These are phyloP conservation scores for Sebastolobus altivelis DNA, from an alignment of 2,797 vertebrate genomes.

Conservation along the genomic window DNA sequence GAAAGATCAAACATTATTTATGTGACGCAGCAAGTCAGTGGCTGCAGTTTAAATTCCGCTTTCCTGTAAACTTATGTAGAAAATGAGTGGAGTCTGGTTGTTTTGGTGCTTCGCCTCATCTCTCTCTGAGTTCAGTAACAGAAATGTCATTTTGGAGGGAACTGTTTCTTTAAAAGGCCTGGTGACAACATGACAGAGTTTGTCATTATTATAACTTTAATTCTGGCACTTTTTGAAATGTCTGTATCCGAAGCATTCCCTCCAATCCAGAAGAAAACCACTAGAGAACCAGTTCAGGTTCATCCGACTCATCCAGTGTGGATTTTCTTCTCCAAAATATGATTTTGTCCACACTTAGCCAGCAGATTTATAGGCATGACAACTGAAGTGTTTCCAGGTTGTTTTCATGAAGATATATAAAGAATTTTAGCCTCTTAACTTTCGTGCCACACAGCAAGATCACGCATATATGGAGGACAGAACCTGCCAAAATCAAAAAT, in stretches of 20 bases:
- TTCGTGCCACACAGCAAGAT: not conserved
- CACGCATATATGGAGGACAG: too few relatives aligned
- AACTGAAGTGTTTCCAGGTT: not conserved
- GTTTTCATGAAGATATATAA: not conserved
- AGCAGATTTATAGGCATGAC: not conserved
- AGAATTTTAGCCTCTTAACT: not conserved
- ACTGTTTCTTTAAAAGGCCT: not conserved
- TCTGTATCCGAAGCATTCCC: not conserved
- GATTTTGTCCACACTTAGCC: not conserved
- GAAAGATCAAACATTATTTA: not conserved
- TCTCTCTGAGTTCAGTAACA: not conserved
- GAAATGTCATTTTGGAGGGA: not conserved
- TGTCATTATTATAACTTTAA: not conserved
- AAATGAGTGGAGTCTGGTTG: slow-evolving; percentile 24
- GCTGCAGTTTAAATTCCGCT: not conserved
- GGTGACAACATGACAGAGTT: not conserved
- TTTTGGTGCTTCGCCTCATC: not conserved
- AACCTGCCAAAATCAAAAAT: too few relatives aligned
- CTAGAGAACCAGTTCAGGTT: not conserved
- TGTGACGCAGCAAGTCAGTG: not conserved
- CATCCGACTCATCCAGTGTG: not conserved
- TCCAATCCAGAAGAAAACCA: not conserved
- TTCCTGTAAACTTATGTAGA: not conserved
- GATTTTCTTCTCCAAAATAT: not conserved
- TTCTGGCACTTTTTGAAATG: not conserved